Evolutionary conservation across 2,113 vertebrate species (phyloP).

Genomic region (Craseonycteris thonglongyai): DNA sequence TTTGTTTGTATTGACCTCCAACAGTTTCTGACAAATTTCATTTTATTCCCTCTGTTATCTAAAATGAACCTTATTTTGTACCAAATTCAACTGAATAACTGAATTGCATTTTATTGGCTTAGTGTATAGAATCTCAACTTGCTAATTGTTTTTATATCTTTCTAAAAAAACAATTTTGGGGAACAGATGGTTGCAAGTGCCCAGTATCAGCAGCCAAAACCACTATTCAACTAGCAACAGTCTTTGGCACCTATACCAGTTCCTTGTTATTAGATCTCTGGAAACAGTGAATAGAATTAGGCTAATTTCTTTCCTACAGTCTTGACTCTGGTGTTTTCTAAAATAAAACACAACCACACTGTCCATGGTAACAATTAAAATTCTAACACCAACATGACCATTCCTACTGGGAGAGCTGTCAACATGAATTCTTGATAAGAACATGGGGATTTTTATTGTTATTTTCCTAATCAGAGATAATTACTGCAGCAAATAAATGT

Average conservation of each 20-base stretch:
- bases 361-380: neutral
- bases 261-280: conserved; percentile 30
- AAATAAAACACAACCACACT: conserved; percentile 21
- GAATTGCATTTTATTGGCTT: conserved; percentile 50
- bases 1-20: conserved; percentile 35
- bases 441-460: conserved; percentile 11
- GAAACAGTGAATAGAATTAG: conserved; percentile 49
- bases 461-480: conserved; percentile 38
- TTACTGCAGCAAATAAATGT: conserved; percentile 12
- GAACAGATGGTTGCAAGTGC: conserved; percentile 59
- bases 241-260: conserved; percentile 19
- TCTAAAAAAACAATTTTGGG: conserved; percentile 40
- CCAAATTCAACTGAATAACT: conserved; percentile 25
- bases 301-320: neutral
- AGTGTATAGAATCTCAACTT: conserved; percentile 35
- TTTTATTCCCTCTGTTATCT: conserved; percentile 7
- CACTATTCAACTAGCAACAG: conserved; percentile 42
- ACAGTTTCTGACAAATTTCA: conserved; percentile 30
- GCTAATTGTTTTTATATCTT: conserved; percentile 65
- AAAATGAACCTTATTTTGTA: conserved; percentile 46
- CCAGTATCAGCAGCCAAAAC: conserved; percentile 5
- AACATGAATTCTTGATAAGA: neutral
- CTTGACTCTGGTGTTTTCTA: conserved; percentile 34
- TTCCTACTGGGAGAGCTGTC: neutral
- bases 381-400: neutral